phyloP scores from a whole-genome alignment of 2,797 vertebrate species.

The Hoplostethus atlanticus region DNA sequence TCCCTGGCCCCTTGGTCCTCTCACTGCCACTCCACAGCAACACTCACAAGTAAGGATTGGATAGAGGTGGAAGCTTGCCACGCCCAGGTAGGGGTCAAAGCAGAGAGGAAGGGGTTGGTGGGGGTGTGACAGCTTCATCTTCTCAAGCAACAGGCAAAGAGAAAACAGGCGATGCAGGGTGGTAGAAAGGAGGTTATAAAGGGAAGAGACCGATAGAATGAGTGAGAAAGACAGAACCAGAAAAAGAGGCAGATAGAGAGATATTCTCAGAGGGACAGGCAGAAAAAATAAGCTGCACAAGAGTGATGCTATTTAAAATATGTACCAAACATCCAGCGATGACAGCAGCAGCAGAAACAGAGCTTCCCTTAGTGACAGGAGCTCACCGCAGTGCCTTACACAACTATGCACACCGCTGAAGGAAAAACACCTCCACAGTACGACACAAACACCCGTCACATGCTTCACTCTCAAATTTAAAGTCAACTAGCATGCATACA shows the following conservation, averaged over 20 bases:
- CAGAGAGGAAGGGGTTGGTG: not conserved
- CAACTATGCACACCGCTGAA: not conserved
- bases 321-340: constrained; percentile 21
- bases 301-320: constrained; percentile 18
- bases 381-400: constrained; percentile 20
- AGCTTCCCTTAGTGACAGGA: constrained; percentile 12
- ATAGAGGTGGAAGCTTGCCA: constrained; percentile 41
- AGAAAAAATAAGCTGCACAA: constrained; percentile 13
- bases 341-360: constrained; percentile 24
- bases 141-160: constrained; percentile 28
- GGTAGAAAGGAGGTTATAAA: not conserved
- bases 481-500: constrained; percentile 31
- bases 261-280: not conserved
- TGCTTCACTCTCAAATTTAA: constrained; percentile 19
- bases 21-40: constrained; percentile 60
- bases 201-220: not conserved
- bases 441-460: constrained; percentile 12
- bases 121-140: constrained; percentile 51
- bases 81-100: constrained; percentile 52
- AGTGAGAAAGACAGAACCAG: not conserved
- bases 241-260: not conserved
- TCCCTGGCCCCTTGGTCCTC: constrained; percentile 43
- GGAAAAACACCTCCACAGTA: constrained; percentile 13
- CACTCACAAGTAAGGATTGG: constrained; percentile 36
- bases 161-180: constrained; percentile 9